Base-by-base conservation (phyloP, 2,113 vertebrate genomes). In the Nematolebias whitei region DNA sequence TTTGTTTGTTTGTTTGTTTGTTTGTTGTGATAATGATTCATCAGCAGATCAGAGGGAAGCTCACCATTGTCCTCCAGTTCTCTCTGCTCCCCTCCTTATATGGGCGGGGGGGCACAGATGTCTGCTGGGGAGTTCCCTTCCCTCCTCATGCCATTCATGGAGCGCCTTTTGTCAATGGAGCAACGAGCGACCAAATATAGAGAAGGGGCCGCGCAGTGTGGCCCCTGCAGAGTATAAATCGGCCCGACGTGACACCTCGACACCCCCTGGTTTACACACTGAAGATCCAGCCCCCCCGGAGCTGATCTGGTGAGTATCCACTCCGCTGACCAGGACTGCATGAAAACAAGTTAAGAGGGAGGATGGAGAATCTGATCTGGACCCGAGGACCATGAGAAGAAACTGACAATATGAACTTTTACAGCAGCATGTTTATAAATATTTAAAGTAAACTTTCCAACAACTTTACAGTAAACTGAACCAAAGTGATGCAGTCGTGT, bases 151-250 rank as follows among this genome's bases (percentile, higher is more conserved):
- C 95, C 95, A 94, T 95, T 94, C 94, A 96, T 94, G 95, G 94
- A 92, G 88, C 86, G 88, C 59, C 90, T 74, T 82, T 86, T 89
- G 82, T 92, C 89, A 82, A 87, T 80, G 89, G 85, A 73, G 92
- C 87, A 78, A 87, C 81, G 74, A 81, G 82, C 79, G 81, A 91
- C 95, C 94, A 96, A 95, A 96, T 95, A 95, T 92, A 93, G 94
- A 92, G 68, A 94, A 87, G 91, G 92, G 89, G 90, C 85, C 87
- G 72, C 86, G 35, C 86, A 47, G 63, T 81, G 76, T 84, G 12
- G 49, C 84, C 74, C 70, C 56, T 66, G 48, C 58, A 16, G 59
- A 47, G 40, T 93, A 94, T 94, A 94, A 94, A 94, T 79, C 53
- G 68, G 48, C 16, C 52, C 18, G 74, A 47, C 39, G 19, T 76